phyloP scores from a whole-genome alignment of 2,888 invertebrate genomes.

The Ametastegia equiseti region DNA sequence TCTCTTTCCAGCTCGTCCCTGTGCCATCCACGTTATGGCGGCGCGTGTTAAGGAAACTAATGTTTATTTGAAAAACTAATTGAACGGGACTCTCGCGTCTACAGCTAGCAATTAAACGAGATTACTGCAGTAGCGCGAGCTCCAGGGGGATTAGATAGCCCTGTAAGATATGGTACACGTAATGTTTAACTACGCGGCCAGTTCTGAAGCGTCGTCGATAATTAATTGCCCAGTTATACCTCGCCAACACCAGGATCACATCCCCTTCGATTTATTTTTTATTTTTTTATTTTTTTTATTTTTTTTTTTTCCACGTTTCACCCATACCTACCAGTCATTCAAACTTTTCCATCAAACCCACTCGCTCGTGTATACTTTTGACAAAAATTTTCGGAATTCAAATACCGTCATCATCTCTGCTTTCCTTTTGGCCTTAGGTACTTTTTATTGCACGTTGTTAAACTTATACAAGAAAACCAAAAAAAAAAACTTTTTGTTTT shows the following conservation, averaged over 20 bases:
- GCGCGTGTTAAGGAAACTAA: slow-evolving; percentile 74
- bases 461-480: not conserved
- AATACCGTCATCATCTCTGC: too few relatives aligned
- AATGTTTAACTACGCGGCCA: slow-evolving; percentile 73
- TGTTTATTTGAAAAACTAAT: slow-evolving; percentile 74
- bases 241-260: slow-evolving; percentile 14
- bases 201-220: slow-evolving; percentile 71
- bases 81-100: slow-evolving; percentile 75
- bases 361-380: too few relatives aligned
- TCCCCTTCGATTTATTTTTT: not conserved
- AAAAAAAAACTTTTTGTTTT: too few relatives aligned
- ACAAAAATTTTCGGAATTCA: not conserved
- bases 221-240: slow-evolving; percentile 68
- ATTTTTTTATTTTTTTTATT: not conserved
- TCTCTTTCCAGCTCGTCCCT: slow-evolving; percentile 57
- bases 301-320: not conserved
- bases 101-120: slow-evolving; percentile 75
- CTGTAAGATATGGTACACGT: slow-evolving; percentile 75
- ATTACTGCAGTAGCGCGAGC: slow-evolving; percentile 73
- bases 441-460: too few relatives aligned
- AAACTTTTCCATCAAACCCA: not conserved
- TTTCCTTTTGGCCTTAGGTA: not conserved
- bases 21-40: slow-evolving; percentile 68
- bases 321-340: not conserved
- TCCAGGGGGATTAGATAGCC: slow-evolving; percentile 74